Evolutionary conservation across 2,888 invertebrate genomes (phyloP).

Genomic region (Empis livida): DNA sequence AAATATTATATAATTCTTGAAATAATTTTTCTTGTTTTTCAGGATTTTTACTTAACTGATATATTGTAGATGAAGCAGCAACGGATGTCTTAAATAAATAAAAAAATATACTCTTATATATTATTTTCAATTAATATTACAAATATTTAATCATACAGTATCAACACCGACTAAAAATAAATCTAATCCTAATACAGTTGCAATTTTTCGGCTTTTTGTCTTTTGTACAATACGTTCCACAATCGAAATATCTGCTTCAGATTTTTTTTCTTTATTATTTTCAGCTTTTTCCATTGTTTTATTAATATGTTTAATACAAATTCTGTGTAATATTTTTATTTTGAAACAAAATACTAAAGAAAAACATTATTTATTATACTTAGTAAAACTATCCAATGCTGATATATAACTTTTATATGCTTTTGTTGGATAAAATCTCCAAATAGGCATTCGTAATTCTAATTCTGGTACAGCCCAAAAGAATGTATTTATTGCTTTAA

Average conservation of each 20-base stretch:
- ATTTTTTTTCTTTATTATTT: constrained; percentile 20
- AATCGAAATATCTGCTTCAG: constrained; percentile 40
- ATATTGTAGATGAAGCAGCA: constrained; percentile 59
- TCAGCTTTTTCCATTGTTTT: constrained; percentile 40
- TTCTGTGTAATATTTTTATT: constrained; percentile 24
- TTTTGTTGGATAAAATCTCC: constrained; percentile 58
- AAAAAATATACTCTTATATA: no score
- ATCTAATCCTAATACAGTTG: constrained; percentile 62
- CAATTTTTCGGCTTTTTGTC: constrained; percentile 44
- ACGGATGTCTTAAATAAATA: constrained; percentile 48
- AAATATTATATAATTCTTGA: constrained; percentile 44
- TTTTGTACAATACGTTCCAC: constrained; percentile 43
- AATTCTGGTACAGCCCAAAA: constrained; percentile 64
- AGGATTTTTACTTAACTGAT: constrained; percentile 57
- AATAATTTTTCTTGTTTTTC: constrained; percentile 52
- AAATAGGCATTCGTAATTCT: constrained; percentile 60
- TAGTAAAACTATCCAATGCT: constrained; percentile 58
- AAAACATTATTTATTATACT: constrained; percentile 32
- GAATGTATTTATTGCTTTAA: constrained; percentile 62
- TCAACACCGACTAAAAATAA: constrained; percentile 69
- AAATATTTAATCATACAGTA: constrained; percentile 42
- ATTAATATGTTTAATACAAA: constrained; percentile 44
- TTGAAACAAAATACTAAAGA: neutral
- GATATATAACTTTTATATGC: constrained; percentile 57
- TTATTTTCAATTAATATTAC: no score